A percentile compares a stretch with the other conserved stretches of the same genome.
These are phyloP conservation scores for Akabosia matsudoensis DNA, from an alignment of 1,140 invertebrate genomes.

Conservation along the genomic window DNA sequence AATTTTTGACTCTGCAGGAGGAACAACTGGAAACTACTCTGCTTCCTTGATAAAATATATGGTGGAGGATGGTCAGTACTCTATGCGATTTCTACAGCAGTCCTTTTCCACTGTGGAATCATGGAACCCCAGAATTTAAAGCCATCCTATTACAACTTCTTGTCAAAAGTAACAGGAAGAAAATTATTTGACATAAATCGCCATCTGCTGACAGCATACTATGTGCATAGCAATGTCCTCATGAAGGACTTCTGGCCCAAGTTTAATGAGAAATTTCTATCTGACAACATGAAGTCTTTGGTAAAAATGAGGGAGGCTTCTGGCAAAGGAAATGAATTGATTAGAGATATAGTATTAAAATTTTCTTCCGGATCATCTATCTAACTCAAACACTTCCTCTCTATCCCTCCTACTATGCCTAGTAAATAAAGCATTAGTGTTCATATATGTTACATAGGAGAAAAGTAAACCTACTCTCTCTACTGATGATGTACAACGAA, in stretches of 20 bases:
- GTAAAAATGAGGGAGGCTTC: conserved; percentile 28
- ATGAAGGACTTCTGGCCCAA: conserved; percentile 44
- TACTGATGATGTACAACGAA: too few species aligned
- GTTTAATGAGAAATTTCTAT: conserved; percentile 31
- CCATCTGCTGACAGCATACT: conserved; percentile 39
- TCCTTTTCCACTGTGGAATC: conserved; percentile 75
- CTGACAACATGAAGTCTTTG: conserved; percentile 39
- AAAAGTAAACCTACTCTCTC: too few species aligned
- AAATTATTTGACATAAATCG: conserved; percentile 48
- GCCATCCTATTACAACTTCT: conserved; percentile 79
- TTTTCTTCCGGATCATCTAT: conserved; percentile 23
- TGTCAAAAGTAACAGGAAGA: conserved; percentile 69
- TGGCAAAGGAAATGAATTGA: conserved; percentile 36
- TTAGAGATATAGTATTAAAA: conserved; percentile 33
- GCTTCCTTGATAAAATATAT: conserved; percentile 41
- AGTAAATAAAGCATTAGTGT: too few species aligned
- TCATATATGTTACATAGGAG: too few species aligned
- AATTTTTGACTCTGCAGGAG: conserved; percentile 25
- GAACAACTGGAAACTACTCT: conserved; percentile 42
- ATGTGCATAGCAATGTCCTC: conserved; percentile 33
- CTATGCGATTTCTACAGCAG: conserved; percentile 74
- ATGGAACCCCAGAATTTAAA: conserved; percentile 73
- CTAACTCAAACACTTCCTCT: too few species aligned
- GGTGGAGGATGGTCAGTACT: conserved; percentile 55
- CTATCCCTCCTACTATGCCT: too few species aligned